phyloP scores from a whole-genome alignment of 1,140 invertebrate species.

The Papilio dardanus region DNA sequence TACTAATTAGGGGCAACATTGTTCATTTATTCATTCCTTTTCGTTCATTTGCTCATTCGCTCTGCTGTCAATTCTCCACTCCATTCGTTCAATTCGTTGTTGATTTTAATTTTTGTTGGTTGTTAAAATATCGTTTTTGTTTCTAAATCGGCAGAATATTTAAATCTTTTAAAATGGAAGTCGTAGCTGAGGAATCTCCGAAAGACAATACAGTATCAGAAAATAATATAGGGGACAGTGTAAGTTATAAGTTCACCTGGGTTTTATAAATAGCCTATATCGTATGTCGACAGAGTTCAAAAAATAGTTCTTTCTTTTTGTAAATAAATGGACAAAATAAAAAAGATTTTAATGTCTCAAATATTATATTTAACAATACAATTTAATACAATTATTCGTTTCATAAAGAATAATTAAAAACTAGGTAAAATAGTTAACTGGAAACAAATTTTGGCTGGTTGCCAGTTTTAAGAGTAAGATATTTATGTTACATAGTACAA shows the following conservation, averaged over 20 bases:
- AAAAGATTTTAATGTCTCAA: background rate
- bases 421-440: constrained; percentile 58
- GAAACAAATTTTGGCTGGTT: constrained; percentile 55
- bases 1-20: background rate
- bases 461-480: constrained; percentile 70
- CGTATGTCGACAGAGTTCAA: constrained; percentile 57
- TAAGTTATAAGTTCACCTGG: constrained; percentile 40
- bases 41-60: constrained; percentile 2
- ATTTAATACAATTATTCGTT: background rate
- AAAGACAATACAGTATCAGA: constrained; percentile 57
- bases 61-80: background rate
- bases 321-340: background rate
- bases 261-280: constrained; percentile 76
- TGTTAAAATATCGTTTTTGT: constrained; percentile 42
- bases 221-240: constrained; percentile 60
- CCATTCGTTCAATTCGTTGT: constrained; percentile 32
- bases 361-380: background rate
- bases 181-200: constrained; percentile 52
- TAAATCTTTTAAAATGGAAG: constrained; percentile 66
- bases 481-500: constrained; percentile 73
- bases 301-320: constrained; percentile 31
- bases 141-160: constrained; percentile 47
- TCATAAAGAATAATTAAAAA: constrained; percentile 31
- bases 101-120: constrained; percentile 32
- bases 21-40: background rate